A percentile compares a stretch with the other conserved stretches of the same genome.
These are phyloP conservation scores for Accipiter virgatus DNA, from an alignment of 2,113 vertebrate species.

Conservation along the genomic window DNA sequence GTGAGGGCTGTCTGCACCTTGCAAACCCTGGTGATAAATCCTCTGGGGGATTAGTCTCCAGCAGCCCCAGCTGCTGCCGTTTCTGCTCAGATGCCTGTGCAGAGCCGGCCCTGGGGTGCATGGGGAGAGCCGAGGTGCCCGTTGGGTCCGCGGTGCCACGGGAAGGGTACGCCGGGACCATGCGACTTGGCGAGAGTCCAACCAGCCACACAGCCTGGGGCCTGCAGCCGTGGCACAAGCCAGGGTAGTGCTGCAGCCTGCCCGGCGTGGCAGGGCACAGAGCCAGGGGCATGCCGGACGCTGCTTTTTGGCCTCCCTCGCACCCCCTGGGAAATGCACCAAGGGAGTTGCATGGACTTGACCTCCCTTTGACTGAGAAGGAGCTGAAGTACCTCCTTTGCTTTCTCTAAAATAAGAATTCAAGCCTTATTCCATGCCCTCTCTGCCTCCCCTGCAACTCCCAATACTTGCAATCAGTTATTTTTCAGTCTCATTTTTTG, in stretches of 20 bases:
- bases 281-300: neutral
- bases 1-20: neutral
- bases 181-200: fast-evolving
- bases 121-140: fast-evolving
- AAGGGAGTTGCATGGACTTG: neutral
- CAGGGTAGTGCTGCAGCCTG: neutral
- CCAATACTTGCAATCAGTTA: neutral
- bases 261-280: fast-evolving
- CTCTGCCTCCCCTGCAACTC: neutral
- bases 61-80: neutral
- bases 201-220: neutral
- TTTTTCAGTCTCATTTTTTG: neutral
- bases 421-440: neutral
- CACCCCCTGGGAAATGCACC: neutral
- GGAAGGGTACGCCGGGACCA: fast-evolving
- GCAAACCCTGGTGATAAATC: neutral
- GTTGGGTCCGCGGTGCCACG: fast-evolving
- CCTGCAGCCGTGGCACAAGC: neutral
- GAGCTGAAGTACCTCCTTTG: neutral
- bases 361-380: fast-evolving
- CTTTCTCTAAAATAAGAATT: neutral
- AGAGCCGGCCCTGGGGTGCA: fast-evolving
- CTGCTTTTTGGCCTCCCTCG: neutral
- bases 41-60: neutral
- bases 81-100: neutral